These are phyloP conservation scores for Acyrthosiphon pisum DNA, from an alignment of 1,140 invertebrate genomes.

Conservation along the genomic window DNA sequence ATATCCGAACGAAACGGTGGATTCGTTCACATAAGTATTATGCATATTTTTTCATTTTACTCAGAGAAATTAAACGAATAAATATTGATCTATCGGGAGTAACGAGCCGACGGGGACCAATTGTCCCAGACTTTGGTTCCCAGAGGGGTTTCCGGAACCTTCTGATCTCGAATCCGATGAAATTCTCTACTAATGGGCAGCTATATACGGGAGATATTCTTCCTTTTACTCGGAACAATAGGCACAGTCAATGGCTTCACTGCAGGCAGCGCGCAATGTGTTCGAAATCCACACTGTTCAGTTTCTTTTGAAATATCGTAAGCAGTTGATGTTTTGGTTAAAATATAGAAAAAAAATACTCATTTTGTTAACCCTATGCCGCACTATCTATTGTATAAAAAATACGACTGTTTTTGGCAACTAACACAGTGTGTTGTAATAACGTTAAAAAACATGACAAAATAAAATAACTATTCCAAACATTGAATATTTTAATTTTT, in stretches of 20 bases:
- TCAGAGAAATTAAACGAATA: neutral
- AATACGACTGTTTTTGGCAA: neutral
- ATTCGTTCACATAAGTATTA: neutral
- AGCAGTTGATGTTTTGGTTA: neutral
- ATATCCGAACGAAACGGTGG: neutral
- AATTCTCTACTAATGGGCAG: conserved; percentile 29
- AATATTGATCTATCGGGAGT: neutral
- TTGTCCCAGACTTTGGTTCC: neutral
- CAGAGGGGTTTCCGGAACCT: conserved; percentile 10
- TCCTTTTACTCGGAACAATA: neutral
- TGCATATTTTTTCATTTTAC: neutral
- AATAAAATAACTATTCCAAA: neutral
- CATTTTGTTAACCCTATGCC: neutral
- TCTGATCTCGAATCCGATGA: neutral
- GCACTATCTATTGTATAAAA: neutral
- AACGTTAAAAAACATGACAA: neutral
- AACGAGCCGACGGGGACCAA: neutral
- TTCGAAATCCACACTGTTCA: neutral
- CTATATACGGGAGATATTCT: neutral
- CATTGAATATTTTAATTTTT: neutral
- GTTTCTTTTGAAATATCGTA: neutral
- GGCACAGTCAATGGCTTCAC: conserved; percentile 1
- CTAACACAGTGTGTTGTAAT: neutral
- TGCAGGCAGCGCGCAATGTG: neutral
- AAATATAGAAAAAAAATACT: neutral